Percentiles rank a stretch among this genome's conserved stretches.
These are phyloP conservation scores for Meandrusa payeni DNA, from an alignment of 2,888 invertebrate species.

Conservation along the genomic window DNA sequence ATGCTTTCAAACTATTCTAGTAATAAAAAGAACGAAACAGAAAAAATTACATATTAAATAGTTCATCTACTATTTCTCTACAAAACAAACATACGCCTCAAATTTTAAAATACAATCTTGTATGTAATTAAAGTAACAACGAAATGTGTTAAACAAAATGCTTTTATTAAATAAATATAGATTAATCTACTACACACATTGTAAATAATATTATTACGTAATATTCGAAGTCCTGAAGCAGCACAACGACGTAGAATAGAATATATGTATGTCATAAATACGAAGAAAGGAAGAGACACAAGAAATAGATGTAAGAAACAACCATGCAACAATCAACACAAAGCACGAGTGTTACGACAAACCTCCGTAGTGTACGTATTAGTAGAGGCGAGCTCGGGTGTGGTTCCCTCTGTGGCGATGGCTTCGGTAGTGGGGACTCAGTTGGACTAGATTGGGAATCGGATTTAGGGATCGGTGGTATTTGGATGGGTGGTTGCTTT, in stretches of 20 bases:
- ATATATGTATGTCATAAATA: slow-evolving; percentile 17
- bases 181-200: too few species aligned
- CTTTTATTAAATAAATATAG: background rate
- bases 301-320: slow-evolving; percentile 22
- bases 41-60: too few species aligned
- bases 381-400: slow-evolving; percentile 62
- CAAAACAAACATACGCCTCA: too few species aligned
- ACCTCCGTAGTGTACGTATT: slow-evolving; percentile 74
- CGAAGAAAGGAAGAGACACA: slow-evolving; percentile 20
- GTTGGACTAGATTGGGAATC: slow-evolving; percentile 3
- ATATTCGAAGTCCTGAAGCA: slow-evolving; percentile 4
- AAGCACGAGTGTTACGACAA: slow-evolving; percentile 63
- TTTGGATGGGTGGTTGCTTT: slow-evolving; percentile 27
- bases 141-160: background rate
- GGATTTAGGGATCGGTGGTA: slow-evolving; percentile 28
- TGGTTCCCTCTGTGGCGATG: slow-evolving; percentile 51
- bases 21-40: background rate
- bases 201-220: background rate
- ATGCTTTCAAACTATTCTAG: slow-evolving; percentile 8
- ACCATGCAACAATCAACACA: slow-evolving; percentile 33
- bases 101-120: too few species aligned
- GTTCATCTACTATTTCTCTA: too few species aligned
- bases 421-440: slow-evolving; percentile 34
- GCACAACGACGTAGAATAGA: slow-evolving; percentile 9
- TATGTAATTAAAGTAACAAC: too few species aligned